These are phyloP conservation scores for Diadema setosum DNA, from an alignment of 35 echinoderm and acorn worm genomes.

Conservation along the genomic window DNA sequence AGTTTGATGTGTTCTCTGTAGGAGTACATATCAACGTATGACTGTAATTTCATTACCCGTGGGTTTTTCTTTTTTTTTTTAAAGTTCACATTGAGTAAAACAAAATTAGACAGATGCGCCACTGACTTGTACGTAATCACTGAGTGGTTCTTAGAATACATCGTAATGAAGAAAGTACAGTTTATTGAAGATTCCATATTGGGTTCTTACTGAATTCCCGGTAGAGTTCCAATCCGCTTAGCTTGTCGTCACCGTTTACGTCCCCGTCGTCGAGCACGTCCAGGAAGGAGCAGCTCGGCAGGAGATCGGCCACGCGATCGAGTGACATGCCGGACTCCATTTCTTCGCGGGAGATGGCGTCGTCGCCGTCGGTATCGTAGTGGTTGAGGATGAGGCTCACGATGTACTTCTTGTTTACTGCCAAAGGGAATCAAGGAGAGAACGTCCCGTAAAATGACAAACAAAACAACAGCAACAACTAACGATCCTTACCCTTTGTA, in stretches of 20 bases:
- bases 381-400: constrained; percentile 77
- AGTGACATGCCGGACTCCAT: constrained; percentile 26
- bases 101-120: too few relatives aligned
- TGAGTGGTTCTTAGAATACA: too few relatives aligned
- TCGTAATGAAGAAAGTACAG: too few relatives aligned
- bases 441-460: background rate
- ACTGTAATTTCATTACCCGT: too few relatives aligned
- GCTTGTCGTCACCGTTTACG: constrained; percentile 45
- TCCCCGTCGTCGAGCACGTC: constrained; percentile 59
- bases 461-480: background rate
- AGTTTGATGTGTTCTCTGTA: too few relatives aligned
- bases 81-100: too few relatives aligned
- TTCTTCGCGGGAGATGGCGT: constrained; percentile 44
- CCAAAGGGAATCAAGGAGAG: background rate
- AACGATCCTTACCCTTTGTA: background rate
- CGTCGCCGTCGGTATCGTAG: constrained; percentile 65
- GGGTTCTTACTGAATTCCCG: constrained; percentile 64
- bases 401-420: constrained; percentile 76
- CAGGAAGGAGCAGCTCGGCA: constrained; percentile 40
- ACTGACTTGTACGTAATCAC: too few relatives aligned
- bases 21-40: too few relatives aligned
- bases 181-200: too few relatives aligned
- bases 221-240: constrained; percentile 69
- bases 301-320: constrained; percentile 45
- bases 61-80: too few relatives aligned